phyloP scores from a whole-genome alignment of 2,888 invertebrate species.

The Scaptomyza polygonia region DNA sequence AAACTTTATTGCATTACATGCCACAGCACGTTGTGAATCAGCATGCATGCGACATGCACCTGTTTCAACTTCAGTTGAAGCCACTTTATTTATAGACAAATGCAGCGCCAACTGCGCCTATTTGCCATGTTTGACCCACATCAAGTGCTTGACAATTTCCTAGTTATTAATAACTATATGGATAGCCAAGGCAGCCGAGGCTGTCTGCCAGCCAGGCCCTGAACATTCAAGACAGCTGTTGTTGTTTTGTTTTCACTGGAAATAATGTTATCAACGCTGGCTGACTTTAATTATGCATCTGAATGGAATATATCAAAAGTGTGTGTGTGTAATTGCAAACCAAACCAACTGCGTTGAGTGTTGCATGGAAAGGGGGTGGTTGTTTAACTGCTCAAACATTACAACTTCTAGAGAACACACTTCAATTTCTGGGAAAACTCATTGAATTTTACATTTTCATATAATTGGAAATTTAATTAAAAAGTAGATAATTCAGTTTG shows the following conservation, averaged over 20 bases:
- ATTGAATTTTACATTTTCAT: background rate
- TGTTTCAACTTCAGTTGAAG: conserved; percentile 68
- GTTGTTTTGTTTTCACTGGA: conserved; percentile 52
- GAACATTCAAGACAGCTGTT: conserved; percentile 57
- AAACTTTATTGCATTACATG: conserved; percentile 44
- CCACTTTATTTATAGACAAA: conserved; percentile 61
- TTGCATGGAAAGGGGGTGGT: background rate
- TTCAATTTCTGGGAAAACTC: background rate
- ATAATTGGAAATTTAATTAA: conserved; percentile 3
- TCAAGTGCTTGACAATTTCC: conserved; percentile 72
- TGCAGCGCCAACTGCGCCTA: conserved; percentile 42
- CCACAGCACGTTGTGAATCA: conserved; percentile 7
- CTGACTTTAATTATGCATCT: conserved; percentile 52
- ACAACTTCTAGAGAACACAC: background rate
- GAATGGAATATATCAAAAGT: too few species aligned
- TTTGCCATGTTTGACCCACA: conserved; percentile 72
- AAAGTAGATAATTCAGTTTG: too few species aligned
- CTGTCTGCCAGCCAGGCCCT: conserved; percentile 13
- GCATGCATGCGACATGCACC: conserved; percentile 56
- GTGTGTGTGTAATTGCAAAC: conserved; percentile 12
- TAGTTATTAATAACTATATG: conserved; percentile 64
- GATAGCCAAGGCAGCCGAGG: conserved; percentile 2
- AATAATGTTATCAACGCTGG: conserved; percentile 67
- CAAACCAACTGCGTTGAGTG: conserved; percentile 7
- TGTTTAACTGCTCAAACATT: background rate